Evolutionary conservation across 2,113 vertebrate genomes (phyloP).

Genomic region (Limnothrissa miodon): DNA sequence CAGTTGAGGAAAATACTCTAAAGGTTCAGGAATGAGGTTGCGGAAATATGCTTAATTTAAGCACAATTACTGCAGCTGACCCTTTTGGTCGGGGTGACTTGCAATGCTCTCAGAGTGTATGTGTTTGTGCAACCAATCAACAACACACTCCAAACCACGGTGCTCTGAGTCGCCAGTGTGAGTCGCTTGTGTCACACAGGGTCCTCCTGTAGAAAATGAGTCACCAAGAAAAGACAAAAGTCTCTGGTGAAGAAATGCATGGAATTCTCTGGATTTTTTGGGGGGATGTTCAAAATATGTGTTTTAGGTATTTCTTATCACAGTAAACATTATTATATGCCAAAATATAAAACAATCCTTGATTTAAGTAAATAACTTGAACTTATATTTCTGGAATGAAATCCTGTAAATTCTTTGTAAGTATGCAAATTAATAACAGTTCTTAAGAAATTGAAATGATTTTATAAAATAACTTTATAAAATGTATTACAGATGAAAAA

Average conservation of each 20-base stretch:
- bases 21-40: slow-evolving; percentile 44
- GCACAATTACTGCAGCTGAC: slow-evolving; percentile 53
- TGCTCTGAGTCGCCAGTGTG: neutral
- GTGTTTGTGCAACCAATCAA: slow-evolving; percentile 38
- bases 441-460: neutral
- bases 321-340: neutral
- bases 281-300: neutral
- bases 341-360: neutral
- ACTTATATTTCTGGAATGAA: neutral
- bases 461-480: neutral
- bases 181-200: neutral
- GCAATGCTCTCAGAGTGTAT: slow-evolving; percentile 40
- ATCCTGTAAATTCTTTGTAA: neutral
- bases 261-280: neutral
- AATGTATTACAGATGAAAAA: neutral
- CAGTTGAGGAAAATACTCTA: slow-evolving; percentile 27
- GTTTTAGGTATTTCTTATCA: neutral
- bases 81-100: slow-evolving; percentile 48
- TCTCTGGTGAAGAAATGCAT: neutral
- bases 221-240: neutral
- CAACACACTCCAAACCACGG: slow-evolving; percentile 31
- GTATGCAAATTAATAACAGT: neutral
- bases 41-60: slow-evolving; percentile 53
- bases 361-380: no score
- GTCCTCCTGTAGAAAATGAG: neutral